These are phyloP conservation scores for Merodon equestris DNA, from an alignment of 2,888 invertebrate genomes.

Conservation along the genomic window DNA sequence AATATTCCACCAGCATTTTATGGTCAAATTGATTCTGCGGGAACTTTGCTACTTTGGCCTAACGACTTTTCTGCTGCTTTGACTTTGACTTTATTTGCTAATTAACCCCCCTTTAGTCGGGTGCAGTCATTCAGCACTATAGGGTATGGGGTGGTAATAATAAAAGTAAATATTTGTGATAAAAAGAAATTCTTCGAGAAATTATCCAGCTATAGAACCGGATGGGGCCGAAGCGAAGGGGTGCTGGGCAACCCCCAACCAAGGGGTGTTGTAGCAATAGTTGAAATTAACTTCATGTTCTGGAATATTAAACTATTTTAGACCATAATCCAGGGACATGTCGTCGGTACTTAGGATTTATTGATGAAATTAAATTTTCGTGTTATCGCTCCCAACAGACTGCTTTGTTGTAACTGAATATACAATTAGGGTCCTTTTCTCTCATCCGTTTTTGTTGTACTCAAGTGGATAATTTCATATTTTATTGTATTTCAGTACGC, in stretches of 20 bases:
- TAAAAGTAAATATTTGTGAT: constrained; percentile 50
- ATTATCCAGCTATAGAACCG: no score
- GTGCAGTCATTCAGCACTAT: no score
- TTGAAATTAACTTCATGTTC: constrained; percentile 49
- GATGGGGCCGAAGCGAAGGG: neutral
- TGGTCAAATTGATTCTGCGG: constrained; percentile 57
- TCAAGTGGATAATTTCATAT: constrained; percentile 64
- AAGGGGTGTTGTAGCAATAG: constrained; percentile 36
- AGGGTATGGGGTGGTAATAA: neutral
- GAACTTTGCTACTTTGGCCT: constrained; percentile 40
- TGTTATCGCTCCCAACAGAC: constrained; percentile 54
- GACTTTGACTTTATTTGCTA: constrained; percentile 53
- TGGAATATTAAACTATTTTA: constrained; percentile 36
- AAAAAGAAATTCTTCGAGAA: constrained; percentile 3
- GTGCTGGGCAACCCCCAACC: neutral
- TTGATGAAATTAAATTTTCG: constrained; percentile 55
- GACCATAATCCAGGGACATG: constrained; percentile 17
- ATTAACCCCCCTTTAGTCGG: constrained; percentile 45
- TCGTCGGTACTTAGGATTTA: constrained; percentile 43
- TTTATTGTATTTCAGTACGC: constrained; percentile 45
- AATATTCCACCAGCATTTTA: constrained; percentile 52
- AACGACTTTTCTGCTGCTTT: constrained; percentile 41
- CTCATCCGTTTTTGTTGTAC: neutral
- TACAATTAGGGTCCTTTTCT: constrained; percentile 41
- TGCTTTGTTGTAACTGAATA: constrained; percentile 27